A percentile compares a stretch with the other conserved stretches of the same genome.
phyloP scores from a whole-genome alignment of 2,888 invertebrate species.

The Stratiomys singularior region DNA sequence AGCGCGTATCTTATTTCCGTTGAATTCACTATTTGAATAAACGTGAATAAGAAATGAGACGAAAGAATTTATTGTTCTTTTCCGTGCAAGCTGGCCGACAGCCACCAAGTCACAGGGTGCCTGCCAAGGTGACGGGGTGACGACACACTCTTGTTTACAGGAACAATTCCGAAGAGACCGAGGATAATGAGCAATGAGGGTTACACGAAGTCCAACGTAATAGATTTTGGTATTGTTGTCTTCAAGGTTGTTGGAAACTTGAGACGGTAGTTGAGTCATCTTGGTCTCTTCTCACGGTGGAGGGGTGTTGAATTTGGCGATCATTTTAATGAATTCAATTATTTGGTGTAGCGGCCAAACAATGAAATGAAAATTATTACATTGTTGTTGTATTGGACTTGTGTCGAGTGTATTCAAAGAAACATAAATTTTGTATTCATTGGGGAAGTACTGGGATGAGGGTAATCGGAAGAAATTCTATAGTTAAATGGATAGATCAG shows the following conservation, averaged over 20 bases:
- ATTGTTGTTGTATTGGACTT: background rate
- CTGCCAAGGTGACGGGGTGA: background rate
- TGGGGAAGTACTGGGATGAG: background rate
- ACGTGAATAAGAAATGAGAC: slow-evolving; percentile 35
- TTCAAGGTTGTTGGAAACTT: background rate
- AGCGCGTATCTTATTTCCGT: slow-evolving; percentile 20
- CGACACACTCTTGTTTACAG: background rate
- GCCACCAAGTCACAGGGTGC: background rate
- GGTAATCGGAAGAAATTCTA: background rate
- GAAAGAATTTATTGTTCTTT: slow-evolving; percentile 29
- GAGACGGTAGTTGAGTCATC: background rate
- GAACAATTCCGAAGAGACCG: background rate
- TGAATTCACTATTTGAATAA: slow-evolving; percentile 16
- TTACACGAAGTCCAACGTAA: slow-evolving; percentile 1
- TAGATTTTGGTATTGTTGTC: background rate
- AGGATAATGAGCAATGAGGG: slow-evolving; percentile 37
- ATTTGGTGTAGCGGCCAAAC: background rate
- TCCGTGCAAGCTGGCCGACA: slow-evolving; percentile 5
- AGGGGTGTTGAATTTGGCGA: background rate
- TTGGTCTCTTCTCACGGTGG: background rate
- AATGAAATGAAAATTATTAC: slow-evolving; percentile 33
- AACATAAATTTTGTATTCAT: background rate
- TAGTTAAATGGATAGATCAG: no score
- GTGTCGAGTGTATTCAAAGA: background rate
- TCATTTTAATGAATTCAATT: slow-evolving; percentile 27